These are phyloP conservation scores for Otolemur crassicaudatus DNA, from an alignment of 2,797 vertebrate genomes.

Conservation along the genomic window DNA sequence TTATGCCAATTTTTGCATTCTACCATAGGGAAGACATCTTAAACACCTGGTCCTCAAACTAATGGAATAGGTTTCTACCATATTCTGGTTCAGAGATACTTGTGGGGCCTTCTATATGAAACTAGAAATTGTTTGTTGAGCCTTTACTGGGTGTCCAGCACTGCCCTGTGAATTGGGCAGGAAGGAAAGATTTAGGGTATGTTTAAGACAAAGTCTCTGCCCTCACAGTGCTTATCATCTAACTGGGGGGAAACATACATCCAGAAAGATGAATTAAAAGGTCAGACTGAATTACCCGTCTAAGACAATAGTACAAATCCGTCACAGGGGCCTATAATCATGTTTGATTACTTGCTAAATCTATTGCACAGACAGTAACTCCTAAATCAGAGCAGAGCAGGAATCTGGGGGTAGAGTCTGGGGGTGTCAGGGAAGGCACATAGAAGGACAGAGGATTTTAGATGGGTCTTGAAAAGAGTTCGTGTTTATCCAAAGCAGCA, in stretches of 20 bases:
- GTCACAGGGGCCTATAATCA: background rate
- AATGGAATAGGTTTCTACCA: background rate
- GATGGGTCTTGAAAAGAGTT: background rate
- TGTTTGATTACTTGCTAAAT: background rate
- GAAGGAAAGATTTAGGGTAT: background rate
- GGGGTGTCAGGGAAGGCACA: background rate
- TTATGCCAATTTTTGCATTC: background rate
- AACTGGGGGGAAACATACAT: background rate
- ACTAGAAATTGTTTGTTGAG: background rate
- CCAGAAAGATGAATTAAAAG: background rate
- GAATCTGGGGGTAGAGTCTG: background rate
- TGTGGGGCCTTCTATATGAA: background rate
- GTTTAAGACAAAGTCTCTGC: background rate
- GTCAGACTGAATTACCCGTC: background rate
- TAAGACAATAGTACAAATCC: background rate
- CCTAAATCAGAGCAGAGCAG: background rate
- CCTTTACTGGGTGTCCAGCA: background rate
- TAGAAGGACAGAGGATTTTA: background rate
- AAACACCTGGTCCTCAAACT: background rate
- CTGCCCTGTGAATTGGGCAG: background rate
- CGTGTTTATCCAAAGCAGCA: background rate
- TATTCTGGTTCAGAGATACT: conserved; percentile 28
- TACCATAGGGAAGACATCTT: background rate
- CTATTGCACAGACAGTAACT: background rate
- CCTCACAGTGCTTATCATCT: background rate